phyloP scores from a whole-genome alignment of 92 coral and sea anemone species.

The Galaxea fascicularis region DNA sequence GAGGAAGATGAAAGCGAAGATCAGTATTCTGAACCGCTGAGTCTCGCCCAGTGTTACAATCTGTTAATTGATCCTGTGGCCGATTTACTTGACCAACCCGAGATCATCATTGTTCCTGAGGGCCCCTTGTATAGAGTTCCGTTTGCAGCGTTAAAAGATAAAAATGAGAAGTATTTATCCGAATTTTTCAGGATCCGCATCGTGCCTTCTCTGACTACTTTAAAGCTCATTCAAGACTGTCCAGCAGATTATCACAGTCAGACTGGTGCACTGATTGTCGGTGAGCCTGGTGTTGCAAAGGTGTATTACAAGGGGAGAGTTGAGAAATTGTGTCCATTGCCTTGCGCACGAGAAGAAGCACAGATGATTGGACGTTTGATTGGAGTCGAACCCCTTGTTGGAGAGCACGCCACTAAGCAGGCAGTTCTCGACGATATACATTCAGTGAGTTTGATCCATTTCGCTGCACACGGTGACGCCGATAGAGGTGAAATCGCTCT shows the following conservation, averaged over 20 bases:
- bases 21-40: neutral
- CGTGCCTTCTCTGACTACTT: neutral
- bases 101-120: neutral
- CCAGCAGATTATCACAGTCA: neutral
- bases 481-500: slow-evolving; percentile 5
- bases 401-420: neutral
- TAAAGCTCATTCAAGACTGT: neutral
- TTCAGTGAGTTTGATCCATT: neutral
- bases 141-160: neutral
- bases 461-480: slow-evolving; percentile 4
- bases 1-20: neutral
- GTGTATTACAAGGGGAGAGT: neutral
- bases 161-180: neutral
- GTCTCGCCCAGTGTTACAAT: neutral
- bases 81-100: neutral
- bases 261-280: neutral
- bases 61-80: neutral
- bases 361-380: neutral
- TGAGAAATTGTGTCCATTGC: neutral
- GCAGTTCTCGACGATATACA: neutral
- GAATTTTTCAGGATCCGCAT: neutral
- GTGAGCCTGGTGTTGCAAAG: neutral
- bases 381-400: neutral
- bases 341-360: neutral
- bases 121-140: neutral